A percentile compares a stretch with the other conserved stretches of the same genome.
Conservation (phyloP, 2,797 vertebrate genomes). For the Lateolabrax maculatus region DNA sequence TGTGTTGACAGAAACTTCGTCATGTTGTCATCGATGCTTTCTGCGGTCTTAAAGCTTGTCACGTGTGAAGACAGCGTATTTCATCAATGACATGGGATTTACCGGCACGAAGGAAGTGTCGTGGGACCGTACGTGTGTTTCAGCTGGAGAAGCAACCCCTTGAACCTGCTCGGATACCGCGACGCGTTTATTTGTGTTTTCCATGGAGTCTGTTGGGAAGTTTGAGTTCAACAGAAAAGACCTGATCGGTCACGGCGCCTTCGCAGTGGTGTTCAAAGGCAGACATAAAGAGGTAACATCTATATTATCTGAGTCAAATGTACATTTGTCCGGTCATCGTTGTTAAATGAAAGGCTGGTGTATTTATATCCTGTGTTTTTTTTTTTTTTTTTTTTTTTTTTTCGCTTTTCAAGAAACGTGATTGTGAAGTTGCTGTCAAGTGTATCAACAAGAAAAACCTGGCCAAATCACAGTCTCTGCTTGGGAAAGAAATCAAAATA, state of each 20-base stretch:
- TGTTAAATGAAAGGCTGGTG: not conserved
- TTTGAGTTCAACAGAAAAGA: slow-evolving; percentile 98
- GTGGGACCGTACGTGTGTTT: slow-evolving; percentile 58
- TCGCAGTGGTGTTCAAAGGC: slow-evolving; percentile 97
- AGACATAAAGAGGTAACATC: slow-evolving; percentile 92
- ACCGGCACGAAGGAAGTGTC: slow-evolving; percentile 63
- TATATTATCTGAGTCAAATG: not conserved
- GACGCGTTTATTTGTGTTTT: slow-evolving; percentile 11
- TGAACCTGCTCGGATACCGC: slow-evolving; percentile 53
- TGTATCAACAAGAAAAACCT: slow-evolving; percentile 98
- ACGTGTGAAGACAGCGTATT: slow-evolving; percentile 57
- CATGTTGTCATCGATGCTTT: slow-evolving; percentile 20
- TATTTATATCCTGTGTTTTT: not conserved
- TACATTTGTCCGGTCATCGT: not conserved
- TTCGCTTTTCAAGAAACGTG: slow-evolving; percentile 87
- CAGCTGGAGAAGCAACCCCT: slow-evolving; percentile 60
- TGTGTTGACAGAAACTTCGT: slow-evolving; percentile 36
- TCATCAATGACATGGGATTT: slow-evolving; percentile 80
- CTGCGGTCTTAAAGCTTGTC: slow-evolving; percentile 27
- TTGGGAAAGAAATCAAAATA: slow-evolving; percentile 98
- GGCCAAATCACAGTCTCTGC: slow-evolving; percentile 94
- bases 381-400: not conserved
- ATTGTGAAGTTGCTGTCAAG: slow-evolving; percentile 96
- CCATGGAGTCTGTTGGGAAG: slow-evolving; percentile 93
- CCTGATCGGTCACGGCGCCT: slow-evolving; percentile 95